phyloP scores from a whole-genome alignment of 2,797 vertebrate genomes.

The Prionace glauca region DNA sequence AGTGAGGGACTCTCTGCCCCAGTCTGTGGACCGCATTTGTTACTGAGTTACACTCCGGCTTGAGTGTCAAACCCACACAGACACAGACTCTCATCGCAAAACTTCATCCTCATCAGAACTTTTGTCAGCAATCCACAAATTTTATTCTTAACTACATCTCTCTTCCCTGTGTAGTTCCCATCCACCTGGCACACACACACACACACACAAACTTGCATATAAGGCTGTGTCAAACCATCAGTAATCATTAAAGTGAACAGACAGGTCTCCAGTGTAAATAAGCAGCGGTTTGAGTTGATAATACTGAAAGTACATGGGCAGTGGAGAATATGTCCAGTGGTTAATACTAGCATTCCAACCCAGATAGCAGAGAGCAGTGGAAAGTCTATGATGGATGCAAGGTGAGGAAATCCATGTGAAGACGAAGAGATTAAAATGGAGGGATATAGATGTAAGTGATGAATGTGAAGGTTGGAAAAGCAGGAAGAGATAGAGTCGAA shows the following conservation, averaged over 20 bases:
- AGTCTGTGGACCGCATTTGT: not conserved
- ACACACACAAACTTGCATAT: not conserved
- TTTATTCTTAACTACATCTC: constrained; percentile 10
- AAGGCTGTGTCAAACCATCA: constrained; percentile 11
- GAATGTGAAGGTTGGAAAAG: too few relatives aligned
- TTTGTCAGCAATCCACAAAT: not conserved
- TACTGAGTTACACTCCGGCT: not conserved
- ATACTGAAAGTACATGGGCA: not conserved
- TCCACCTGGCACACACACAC: not conserved
- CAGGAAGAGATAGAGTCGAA: too few relatives aligned
- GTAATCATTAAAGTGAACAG: not conserved
- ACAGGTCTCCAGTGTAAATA: not conserved
- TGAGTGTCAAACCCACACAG: not conserved
- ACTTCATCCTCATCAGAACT: not conserved
- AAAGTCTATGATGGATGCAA: too few relatives aligned
- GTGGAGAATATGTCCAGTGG: too few relatives aligned
- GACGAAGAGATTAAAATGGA: not conserved
- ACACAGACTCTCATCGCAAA: not conserved
- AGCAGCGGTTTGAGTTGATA: not conserved
- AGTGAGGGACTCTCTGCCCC: not conserved
- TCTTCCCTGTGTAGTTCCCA: not conserved
- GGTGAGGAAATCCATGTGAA: not conserved
- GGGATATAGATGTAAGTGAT: too few relatives aligned
- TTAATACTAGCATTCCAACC: not conserved
- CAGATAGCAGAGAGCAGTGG: too few relatives aligned